A percentile compares a stretch with the other conserved stretches of the same genome.
phyloP scores from a whole-genome alignment of 2,797 vertebrate species.

The Chaunax sp. region DNA sequence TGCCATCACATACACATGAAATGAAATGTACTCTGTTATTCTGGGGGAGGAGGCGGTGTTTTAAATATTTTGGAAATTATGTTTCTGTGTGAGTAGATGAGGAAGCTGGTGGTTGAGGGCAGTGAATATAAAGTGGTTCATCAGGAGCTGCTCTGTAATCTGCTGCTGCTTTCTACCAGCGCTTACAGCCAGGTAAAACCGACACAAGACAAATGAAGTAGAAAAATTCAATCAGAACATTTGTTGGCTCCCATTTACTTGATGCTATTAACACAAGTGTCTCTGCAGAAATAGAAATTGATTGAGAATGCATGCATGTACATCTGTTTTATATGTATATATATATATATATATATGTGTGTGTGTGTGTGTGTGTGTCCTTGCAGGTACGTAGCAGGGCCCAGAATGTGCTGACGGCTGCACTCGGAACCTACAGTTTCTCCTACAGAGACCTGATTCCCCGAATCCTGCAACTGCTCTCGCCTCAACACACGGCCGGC shows the following conservation, averaged over 20 bases:
- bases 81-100: conserved; percentile 81
- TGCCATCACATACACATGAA: background rate
- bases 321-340: background rate
- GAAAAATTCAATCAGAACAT: conserved; percentile 31
- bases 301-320: conserved; percentile 10
- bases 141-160: conserved; percentile 92
- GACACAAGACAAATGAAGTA: conserved; percentile 18
- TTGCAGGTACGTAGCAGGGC: conserved; percentile 93
- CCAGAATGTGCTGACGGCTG: conserved; percentile 91
- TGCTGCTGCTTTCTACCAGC: conserved; percentile 94
- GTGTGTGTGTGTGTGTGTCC: conserved; percentile 12
- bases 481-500: conserved; percentile 84
- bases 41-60: background rate
- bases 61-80: conserved; percentile 5
- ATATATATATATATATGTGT: background rate
- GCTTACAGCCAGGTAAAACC: conserved; percentile 92
- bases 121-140: conserved; percentile 94
- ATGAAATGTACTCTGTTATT: background rate
- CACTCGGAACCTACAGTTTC: conserved; percentile 93
- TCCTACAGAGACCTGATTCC: conserved; percentile 96
- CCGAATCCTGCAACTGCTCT: conserved; percentile 89
- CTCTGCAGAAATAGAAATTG: conserved; percentile 15
- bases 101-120: conserved; percentile 94
- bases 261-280: conserved; percentile 22
- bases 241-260: conserved; percentile 26